Evolutionary conservation across 2,113 vertebrate genomes (phyloP), one percentile per base, ranked within the genome.

Genomic region (Nesoenas mayeri): DNA sequence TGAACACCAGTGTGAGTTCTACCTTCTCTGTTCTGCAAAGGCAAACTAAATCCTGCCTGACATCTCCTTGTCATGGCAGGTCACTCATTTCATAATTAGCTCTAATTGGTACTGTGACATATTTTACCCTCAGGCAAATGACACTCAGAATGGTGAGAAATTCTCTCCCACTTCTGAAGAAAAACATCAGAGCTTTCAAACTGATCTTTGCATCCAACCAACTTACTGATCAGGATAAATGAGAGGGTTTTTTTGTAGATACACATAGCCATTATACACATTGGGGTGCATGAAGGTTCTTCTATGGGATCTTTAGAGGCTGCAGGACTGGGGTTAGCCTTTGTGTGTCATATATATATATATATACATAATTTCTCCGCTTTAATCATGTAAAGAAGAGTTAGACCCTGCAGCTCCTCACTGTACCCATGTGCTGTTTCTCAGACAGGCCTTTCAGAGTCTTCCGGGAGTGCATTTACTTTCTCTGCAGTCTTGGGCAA

Each of bases 91-190:
- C n/a, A 19, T 94, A 93, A 95, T 85, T 83, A 53, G 29, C 47
- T 80, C 10, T 90, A 93, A 93, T 67, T 80, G 56, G 56, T 50
- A 31, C 1, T 0, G 40, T 67, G 62, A 92, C 0, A 3, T 67
- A 29, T 34, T 85, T 80, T 34, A 96, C 67, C 85, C 74, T 51
- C 88, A 95, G 87, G 88, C 31, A 73, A 95, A 91, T 21, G 38
- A 44, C 75, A 12, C 19, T 71, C 47, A 47, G 28, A 74, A 36
- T n/a, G 51, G 47, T 90, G 74, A 70, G 67, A 96, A 95, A 85
- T 79, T 66, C 40, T 79, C 40, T 75, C 28, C 26, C 0, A 2
- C 28, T 53, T 70, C 81, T 77, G 57, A 88, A 70, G n/a, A 72
- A 60, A 57, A 82, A 19, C 16, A 85, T 48, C 36, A 31, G 31